A percentile compares a stretch with the other conserved stretches of the same genome.
phyloP scores from a whole-genome alignment of 2,113 vertebrate species.

The Salvelinus fontinalis region DNA sequence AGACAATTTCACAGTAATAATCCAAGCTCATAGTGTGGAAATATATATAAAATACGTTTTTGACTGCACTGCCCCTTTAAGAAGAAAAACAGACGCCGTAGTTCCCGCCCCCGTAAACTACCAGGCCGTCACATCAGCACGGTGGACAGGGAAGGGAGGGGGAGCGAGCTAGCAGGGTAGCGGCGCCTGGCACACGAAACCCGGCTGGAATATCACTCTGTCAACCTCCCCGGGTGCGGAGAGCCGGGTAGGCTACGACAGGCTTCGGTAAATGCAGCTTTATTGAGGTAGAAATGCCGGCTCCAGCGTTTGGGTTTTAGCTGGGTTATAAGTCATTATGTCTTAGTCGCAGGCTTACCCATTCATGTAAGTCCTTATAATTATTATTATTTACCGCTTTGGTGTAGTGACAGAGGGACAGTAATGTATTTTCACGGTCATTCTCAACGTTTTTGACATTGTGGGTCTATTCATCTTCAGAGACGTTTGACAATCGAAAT shows the following conservation, averaged over 20 bases:
- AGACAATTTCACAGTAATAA: too few species aligned
- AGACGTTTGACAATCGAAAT: background rate
- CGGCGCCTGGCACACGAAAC: conserved; percentile 43
- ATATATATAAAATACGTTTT: background rate
- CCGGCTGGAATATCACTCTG: conserved; percentile 48
- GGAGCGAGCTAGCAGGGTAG: conserved; percentile 17
- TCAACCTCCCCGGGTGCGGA: conserved; percentile 29
- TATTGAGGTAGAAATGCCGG: conserved; percentile 43
- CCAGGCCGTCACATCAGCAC: conserved; percentile 42
- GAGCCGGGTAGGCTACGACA: conserved; percentile 39
- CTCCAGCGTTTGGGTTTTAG: conserved; percentile 37
- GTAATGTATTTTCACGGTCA: background rate
- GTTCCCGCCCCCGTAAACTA: conserved; percentile 42
- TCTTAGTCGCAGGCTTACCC: conserved; percentile 44
- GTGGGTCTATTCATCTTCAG: background rate
- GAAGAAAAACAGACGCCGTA: conserved; percentile 15
- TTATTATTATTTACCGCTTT: conserved; percentile 6
- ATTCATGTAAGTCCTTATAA: conserved; percentile 65
- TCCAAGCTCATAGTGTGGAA: too few species aligned
- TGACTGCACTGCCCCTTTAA: conserved; percentile 42
- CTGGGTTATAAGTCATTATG: conserved; percentile 39
- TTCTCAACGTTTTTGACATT: background rate
- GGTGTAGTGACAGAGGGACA: background rate
- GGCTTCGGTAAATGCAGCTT: conserved; percentile 38
- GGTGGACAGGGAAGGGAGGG: conserved; percentile 51